A percentile compares a stretch with the other conserved stretches of the same genome.
Conservation (phyloP, 2,113 vertebrate genomes). For the Mystacornis crossleyi region DNA sequence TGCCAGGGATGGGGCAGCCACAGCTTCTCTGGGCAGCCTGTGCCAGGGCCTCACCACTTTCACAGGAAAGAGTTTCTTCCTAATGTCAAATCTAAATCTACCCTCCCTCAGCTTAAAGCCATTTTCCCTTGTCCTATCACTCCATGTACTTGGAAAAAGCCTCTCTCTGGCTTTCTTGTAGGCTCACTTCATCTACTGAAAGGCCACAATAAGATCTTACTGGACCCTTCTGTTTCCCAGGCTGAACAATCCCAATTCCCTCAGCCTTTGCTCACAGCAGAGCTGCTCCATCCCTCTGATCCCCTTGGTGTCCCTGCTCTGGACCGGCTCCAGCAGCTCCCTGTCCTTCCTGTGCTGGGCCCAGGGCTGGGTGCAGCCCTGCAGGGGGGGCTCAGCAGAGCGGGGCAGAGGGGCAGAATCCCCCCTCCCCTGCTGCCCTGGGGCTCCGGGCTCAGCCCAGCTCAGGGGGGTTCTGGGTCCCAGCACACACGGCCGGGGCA, state of each 20-base stretch:
- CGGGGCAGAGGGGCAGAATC: not conserved
- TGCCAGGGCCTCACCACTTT: not conserved
- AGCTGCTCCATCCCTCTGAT: not conserved
- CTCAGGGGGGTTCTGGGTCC: not conserved
- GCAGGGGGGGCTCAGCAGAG: not conserved
- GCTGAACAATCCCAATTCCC: not conserved
- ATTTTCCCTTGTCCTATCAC: not conserved
- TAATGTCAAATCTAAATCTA: not conserved
- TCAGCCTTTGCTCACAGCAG: not conserved
- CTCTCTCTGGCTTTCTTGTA: not conserved
- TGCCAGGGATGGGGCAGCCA: rapidly evolving
- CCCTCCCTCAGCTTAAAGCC: not conserved
- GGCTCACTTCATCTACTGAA: not conserved
- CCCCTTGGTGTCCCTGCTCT: not conserved
- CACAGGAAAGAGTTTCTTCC: not conserved
- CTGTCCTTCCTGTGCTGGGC: not conserved
- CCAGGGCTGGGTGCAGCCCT: not conserved
- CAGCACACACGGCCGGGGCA: not conserved
- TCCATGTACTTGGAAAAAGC: not conserved
- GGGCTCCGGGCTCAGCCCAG: not conserved
- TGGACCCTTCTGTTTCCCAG: not conserved
- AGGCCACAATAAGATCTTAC: not conserved
- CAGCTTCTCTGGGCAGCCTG: not conserved
- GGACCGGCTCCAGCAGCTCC: not conserved
- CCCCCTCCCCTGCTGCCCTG: not conserved